Evolutionary conservation across 2,113 vertebrate species (phyloP), one percentile per base, ranked within the genome.

Genomic region (Aleadryas rufinucha): DNA sequence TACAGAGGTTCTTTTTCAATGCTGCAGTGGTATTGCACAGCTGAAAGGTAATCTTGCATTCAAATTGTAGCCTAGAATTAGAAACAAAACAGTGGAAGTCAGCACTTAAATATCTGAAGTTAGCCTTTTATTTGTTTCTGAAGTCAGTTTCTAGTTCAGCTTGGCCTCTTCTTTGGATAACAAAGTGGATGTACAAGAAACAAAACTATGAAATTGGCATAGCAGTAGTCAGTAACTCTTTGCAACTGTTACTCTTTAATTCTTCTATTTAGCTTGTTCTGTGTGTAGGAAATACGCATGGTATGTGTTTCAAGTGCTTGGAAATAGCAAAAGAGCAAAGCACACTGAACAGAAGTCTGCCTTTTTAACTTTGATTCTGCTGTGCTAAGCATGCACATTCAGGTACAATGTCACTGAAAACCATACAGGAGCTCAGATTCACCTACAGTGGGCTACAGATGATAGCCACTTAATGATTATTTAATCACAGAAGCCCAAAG

Each of bases 301-400:
- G 47, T 50, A 52, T 54, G 52, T 64, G 18, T 65, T 83, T 92
- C 70, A 60, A 50, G 71, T 76, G 41, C 56, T 91, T 84, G 41
- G 72, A 49, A 91, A 45, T 10, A 35, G 47, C 49, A 44, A 49
- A 86, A 18, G 15, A 70, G 54, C 57, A 53, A 42, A 92, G 79
- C 57, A 26, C 53, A 37, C 30, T 20, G 21, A 53, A 74, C 3
- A 74, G 53, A 57, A 63, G 52, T 14, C 60, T 91, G 69, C 19
- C 27, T 78, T 77, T 77, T 50, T 5, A n/a, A 19, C 47, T 52
- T 66, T 61, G 60, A 6, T 75, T 92, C 23, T 74, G 30, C 42
- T 59, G 22, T 92, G 42, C 30, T 47, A 47, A 47, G 33, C 0
- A 0, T 3, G 1, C 39, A 14, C 1, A 0, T 63, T 74, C 24